These are phyloP conservation scores for Euzophera pinguis DNA, from an alignment of 2,888 invertebrate species.

Conservation along the genomic window DNA sequence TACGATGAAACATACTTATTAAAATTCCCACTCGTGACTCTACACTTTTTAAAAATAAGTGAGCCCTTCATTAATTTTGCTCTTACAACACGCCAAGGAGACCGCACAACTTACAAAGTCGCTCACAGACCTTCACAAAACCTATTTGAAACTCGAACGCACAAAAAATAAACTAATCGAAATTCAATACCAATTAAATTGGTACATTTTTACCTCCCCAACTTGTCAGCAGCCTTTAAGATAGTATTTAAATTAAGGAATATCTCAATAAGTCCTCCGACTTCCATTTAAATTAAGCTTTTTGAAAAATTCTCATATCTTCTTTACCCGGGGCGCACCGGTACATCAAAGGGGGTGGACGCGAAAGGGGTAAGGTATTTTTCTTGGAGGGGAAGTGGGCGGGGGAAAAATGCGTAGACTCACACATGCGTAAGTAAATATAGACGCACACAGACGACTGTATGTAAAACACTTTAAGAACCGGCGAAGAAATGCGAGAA, in stretches of 20 bases:
- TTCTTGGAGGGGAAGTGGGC: slow-evolving; percentile 61
- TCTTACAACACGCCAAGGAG: background rate
- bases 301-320: slow-evolving; percentile 79
- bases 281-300: slow-evolving; percentile 79
- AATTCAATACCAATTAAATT: slow-evolving; percentile 78
- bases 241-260: slow-evolving; percentile 77
- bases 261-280: slow-evolving; percentile 73
- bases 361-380: slow-evolving; percentile 67
- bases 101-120: background rate
- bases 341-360: slow-evolving; percentile 67
- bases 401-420: slow-evolving; percentile 77
- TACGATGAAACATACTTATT: too few relatives aligned
- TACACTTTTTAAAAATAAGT: too few relatives aligned
- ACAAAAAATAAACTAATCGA: slow-evolving; percentile 54
- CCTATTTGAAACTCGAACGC: slow-evolving; percentile 35
- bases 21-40: too few relatives aligned
- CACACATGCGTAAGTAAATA: slow-evolving; percentile 76
- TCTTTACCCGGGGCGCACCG: slow-evolving; percentile 72
- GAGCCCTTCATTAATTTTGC: too few relatives aligned
- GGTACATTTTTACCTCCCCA: slow-evolving; percentile 43
- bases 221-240: slow-evolving; percentile 50
- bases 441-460: slow-evolving; percentile 68
- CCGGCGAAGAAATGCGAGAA: slow-evolving; percentile 79
- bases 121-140: slow-evolving; percentile 27
- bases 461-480: slow-evolving; percentile 81